Base-by-base conservation (phyloP, 2,888 invertebrate genomes). In the Harpagoxenus sublaevis region DNA sequence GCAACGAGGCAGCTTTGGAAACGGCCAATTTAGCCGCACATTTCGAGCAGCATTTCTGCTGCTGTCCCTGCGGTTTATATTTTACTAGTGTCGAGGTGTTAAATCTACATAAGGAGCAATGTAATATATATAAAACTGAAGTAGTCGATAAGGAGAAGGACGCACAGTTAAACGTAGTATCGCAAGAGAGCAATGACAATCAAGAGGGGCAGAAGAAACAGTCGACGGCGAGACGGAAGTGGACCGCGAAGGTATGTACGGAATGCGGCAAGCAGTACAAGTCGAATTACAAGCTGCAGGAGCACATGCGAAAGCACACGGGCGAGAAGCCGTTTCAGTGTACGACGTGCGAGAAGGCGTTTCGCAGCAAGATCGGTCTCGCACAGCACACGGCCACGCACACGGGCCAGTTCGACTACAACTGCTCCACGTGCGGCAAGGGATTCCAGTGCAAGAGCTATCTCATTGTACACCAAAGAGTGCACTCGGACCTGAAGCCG, bases 381-480 rank as follows among this genome's bases (percentile, higher is more conserved):
- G 96, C 96, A 0, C 96, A 96, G 88, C 96, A 96, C 89, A 96
- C 96, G 84, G 96, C 96, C 0, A 96, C 96, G 75, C 96, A 96
- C 91, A 96, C 96, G 15, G 96, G 96, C 1, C 95, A 96, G 86
- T 96, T 96, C 88, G 96, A 96, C 86, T 96, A 95, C 90, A 95
- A 96, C 23, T 96, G 96, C 91, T 95, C 96, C 3, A 96, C 96
- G 0, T 96, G 96, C 88, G 96, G 96, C 1, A 96, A 96, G 94
- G 96, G 96, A 18, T 96, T 96, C 88, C 96, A 96, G 84, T 96
- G 96, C 90, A 96, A 96, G 89, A 96, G 96, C 89, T 96, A 96
- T 89, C 93, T 96, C 42, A 96, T 96, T 86, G 96, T 96, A 1
- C 96, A 96, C 91, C 96, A 96, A 91, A 94, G 96, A 75, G 96